Base-by-base conservation (phyloP, 92 coral and sea anemone genomes). In the Galaxea fascicularis region DNA sequence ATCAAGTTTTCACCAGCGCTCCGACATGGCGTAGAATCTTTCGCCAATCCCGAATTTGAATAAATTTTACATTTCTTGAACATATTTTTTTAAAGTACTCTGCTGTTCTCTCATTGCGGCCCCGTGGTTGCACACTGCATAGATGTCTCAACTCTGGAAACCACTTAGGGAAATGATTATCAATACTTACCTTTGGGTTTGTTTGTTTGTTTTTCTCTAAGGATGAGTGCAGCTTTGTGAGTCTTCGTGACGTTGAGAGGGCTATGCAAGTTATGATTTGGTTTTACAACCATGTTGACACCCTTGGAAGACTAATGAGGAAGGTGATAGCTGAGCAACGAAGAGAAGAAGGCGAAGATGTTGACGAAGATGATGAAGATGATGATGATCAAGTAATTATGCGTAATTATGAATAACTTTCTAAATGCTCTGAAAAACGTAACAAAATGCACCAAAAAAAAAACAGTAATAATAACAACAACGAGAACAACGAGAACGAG, bases 191-290 rank as follows among this genome's bases (percentile, higher is more conserved):
- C 9, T 0, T 49, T 49, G 0, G 7, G 14, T 71, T 8, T 22
- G 41, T 2, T 35, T 35, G 41, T 35, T 35, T 35, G 41, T 35
- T 35, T 35, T 58, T 41, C 21, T 47, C 75, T 8, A 83, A 93
- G 97, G 88, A 93, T 64, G 97, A 93, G 76, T 93, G 96, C 45
- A 93, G 96, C 70, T 93, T 93, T 78, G 96, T 93, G 13, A 90
- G 96, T 81, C 90, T 90, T 18, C 96, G 96, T 52, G 96, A 93
- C 73, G 96, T 93, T 3, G 96, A 93, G 72, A 74, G 96, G 27
- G 73, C 92, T 14, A 93, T 93, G 96, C 85, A 80, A 30, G 90
- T 93, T 47, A 91, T 91, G 93, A 74, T 82, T 15, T 93, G 94
- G 94, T 91, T 93, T 77, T 91, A 85, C 76, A 65, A 75, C 41